A percentile compares a stretch with the other conserved stretches of the same genome.
Evolutionary conservation across 2,113 vertebrate species (phyloP).

Genomic region (Choloepus hoffmanni): DNA sequence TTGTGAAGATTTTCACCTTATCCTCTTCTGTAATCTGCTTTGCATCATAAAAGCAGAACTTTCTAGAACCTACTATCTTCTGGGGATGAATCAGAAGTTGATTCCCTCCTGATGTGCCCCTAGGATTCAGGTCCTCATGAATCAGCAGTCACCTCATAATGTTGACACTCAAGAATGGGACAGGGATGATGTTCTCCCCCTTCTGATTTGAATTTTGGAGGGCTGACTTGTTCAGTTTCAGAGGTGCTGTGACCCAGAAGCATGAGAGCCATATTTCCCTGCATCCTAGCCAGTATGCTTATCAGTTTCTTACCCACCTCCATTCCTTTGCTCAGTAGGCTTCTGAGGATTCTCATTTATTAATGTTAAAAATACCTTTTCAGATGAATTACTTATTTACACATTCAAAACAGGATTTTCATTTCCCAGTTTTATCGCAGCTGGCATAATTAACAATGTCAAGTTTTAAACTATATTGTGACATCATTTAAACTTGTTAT

Average conservation of each 20-base stretch:
- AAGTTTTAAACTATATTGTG: constrained; percentile 85
- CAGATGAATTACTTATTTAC: constrained; percentile 79
- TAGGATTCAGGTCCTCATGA: background rate
- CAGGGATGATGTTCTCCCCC: background rate
- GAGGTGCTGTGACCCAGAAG: background rate
- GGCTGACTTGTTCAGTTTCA: background rate
- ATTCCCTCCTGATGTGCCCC: background rate
- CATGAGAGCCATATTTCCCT: background rate
- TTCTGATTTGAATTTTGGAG: constrained; percentile 24
- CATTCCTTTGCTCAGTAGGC: constrained; percentile 9
- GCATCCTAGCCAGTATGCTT: background rate
- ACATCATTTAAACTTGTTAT: constrained; percentile 83
- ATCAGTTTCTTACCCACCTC: background rate
- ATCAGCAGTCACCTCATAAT: background rate
- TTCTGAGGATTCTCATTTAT: constrained; percentile 73
- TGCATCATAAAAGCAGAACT: background rate
- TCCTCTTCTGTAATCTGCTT: constrained; percentile 4
- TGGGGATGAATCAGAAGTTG: background rate
- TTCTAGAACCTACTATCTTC: background rate
- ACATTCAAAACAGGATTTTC: constrained; percentile 66
- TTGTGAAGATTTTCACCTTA: background rate
- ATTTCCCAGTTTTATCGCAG: constrained; percentile 65
- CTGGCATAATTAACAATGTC: constrained; percentile 83
- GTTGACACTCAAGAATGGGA: background rate
- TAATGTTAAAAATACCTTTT: constrained; percentile 74